Evolutionary conservation across 2,113 vertebrate species (phyloP).

Genomic region (Piprites chloris): DNA sequence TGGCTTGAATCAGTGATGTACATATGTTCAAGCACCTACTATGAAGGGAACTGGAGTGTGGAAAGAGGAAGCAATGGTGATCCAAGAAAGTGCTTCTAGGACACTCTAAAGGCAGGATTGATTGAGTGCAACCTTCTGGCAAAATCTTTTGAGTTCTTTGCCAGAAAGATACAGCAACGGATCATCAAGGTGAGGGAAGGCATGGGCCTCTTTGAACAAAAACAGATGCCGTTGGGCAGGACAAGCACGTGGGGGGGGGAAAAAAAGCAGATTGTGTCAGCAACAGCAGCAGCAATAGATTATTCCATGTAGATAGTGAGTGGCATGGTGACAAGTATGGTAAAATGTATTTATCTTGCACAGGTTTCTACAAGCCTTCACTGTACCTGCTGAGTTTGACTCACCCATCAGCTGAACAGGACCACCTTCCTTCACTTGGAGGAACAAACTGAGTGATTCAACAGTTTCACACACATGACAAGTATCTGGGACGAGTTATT

Average conservation of each 20-base stretch:
- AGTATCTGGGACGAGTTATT: neutral
- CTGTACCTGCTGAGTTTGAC: neutral
- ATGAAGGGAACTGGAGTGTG: slow-evolving; percentile 34
- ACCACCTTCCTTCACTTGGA: neutral
- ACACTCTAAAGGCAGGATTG: slow-evolving; percentile 61
- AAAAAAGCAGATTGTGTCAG: neutral
- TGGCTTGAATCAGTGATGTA: slow-evolving; percentile 53
- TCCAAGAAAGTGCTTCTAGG: slow-evolving; percentile 54
- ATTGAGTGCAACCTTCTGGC: slow-evolving; percentile 59
- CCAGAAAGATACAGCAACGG: slow-evolving; percentile 45
- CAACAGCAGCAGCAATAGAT: slow-evolving; percentile 38
- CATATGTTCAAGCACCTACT: slow-evolving; percentile 56
- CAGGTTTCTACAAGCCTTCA: neutral
- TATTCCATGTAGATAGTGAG: neutral
- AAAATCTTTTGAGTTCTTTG: slow-evolving; percentile 63
- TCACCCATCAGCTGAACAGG: neutral
- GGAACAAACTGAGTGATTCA: neutral
- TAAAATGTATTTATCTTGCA: neutral
- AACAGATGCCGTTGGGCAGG: slow-evolving; percentile 40
- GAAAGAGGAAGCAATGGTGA: slow-evolving; percentile 50
- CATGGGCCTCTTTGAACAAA: slow-evolving; percentile 44
- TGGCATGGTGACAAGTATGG: slow-evolving; percentile 5
- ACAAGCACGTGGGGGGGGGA: neutral
- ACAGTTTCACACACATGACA: neutral
- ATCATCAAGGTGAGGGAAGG: slow-evolving; percentile 53